These are phyloP conservation scores for Nomada ruficornis DNA, from an alignment of 2,888 invertebrate species.

Conservation along the genomic window DNA sequence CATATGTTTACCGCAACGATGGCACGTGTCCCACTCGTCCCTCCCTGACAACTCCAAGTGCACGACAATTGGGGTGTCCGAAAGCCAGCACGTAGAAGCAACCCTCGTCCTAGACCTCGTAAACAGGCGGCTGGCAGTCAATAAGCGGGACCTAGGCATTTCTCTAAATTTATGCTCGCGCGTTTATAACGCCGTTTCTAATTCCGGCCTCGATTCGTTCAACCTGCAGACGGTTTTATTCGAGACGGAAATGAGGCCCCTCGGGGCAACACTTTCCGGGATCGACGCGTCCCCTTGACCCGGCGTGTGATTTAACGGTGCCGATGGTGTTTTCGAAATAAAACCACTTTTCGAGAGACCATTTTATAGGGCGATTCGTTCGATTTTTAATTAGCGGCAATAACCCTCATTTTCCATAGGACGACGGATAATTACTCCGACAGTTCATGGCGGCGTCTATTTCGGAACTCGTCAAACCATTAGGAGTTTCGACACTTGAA, in stretches of 20 bases:
- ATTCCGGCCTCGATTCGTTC: constrained; percentile 61
- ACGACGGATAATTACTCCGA: not conserved
- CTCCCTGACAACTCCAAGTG: not conserved
- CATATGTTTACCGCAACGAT: not conserved
- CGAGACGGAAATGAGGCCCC: constrained; percentile 60
- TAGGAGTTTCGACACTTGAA: too few species aligned
- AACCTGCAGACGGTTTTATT: constrained; percentile 67
- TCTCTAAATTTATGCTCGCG: constrained; percentile 66
- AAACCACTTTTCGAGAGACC: constrained; percentile 21
- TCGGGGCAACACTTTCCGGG: constrained; percentile 52
- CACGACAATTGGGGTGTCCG: not conserved
- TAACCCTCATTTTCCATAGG: not conserved
- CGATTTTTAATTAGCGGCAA: not conserved
- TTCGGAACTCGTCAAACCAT: too few species aligned
- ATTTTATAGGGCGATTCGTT: not conserved
- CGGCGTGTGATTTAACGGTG: not conserved
- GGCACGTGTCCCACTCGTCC: constrained; percentile 16
- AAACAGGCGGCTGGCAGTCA: constrained; percentile 57
- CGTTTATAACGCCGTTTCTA: constrained; percentile 66
- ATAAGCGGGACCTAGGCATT: constrained; percentile 54
- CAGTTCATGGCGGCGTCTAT: too few species aligned
- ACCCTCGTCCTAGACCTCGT: constrained; percentile 26
- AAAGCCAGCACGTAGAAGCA: constrained; percentile 26
- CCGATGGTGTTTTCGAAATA: constrained; percentile 49
- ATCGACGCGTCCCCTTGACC: constrained; percentile 47